Base-by-base conservation (phyloP, 2,797 vertebrate species). In the Agapornis canus region DNA sequence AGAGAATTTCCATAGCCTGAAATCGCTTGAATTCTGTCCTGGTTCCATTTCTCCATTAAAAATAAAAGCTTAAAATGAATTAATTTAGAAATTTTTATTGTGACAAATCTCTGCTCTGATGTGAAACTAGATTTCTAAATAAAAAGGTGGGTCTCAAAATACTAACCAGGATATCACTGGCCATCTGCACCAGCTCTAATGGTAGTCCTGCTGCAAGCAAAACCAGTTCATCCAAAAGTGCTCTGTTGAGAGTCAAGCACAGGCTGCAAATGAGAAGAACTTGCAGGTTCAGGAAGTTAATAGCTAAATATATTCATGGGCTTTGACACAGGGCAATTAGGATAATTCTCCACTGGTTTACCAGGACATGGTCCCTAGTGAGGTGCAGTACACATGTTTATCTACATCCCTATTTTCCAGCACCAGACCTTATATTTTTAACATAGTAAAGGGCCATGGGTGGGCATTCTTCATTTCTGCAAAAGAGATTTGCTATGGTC, bases 151-250 rank as follows among this genome's bases (percentile, higher is more conserved):
- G 2, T 45, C 39, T 80, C 57, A 60, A 73, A 83, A 68, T 57
- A 11, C 4, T 70, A 49, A 22, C 12, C 23, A 42, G 54, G 31
- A 11, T 26, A 68, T 42, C n/a, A 47, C 26, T 40, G 56, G 6
- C 13, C 20, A 23, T 13, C 27, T 45, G 23, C 0, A 0, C 5
- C 42, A 51, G 20, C 2, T 63, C 43, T 66, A 43, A 40, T 13
- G 56, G 21, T 23, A 76, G 21, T 47, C 6, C 13, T 31, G 14
- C 29, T 57, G 29, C 1, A 17, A 51, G 27, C 6, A 73, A 82
- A 84, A 32, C 9, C 9, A 4, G 3, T 64, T 60, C 31, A 79
- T 54, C 8, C 43, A 39, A 43, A 84, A 52, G 23, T 8, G 4
- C 18, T 35, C 32, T 68, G 2, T 57, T 79, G 29, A 49, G 54